phyloP scores from a whole-genome alignment of 2,888 invertebrate genomes.

The Lutraria lutraria region DNA sequence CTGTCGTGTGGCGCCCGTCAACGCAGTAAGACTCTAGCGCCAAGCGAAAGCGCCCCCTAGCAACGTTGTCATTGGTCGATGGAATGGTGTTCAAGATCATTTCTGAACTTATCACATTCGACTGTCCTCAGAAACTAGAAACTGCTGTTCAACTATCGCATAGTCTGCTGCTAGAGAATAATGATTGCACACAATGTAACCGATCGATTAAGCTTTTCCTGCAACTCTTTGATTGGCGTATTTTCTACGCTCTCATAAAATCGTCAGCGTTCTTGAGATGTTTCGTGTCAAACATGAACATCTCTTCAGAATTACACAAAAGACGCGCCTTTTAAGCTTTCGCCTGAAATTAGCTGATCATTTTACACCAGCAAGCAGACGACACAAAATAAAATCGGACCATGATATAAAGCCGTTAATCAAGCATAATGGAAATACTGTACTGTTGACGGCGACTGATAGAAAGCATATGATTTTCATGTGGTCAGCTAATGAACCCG shows the following conservation, averaged over 20 bases:
- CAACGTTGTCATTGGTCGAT: conserved; percentile 67
- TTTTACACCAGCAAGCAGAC: conserved; percentile 50
- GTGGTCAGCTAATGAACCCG: conserved; percentile 63
- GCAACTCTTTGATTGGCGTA: conserved; percentile 40
- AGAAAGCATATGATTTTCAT: conserved; percentile 68
- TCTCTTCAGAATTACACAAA: conserved; percentile 20
- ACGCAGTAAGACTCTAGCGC: conserved; percentile 43
- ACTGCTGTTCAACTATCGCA: not conserved
- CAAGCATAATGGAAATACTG: conserved; percentile 47
- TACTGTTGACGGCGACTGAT: conserved; percentile 42
- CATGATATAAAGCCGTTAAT: conserved; percentile 45
- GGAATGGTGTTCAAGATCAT: not conserved
- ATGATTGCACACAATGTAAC: conserved; percentile 35
- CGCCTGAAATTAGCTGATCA: conserved; percentile 50
- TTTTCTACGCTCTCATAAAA: conserved; percentile 37
- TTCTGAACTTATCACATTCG: not conserved
- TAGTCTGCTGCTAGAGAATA: conserved; percentile 17
- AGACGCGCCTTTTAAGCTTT: conserved; percentile 35
- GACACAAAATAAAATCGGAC: conserved; percentile 24
- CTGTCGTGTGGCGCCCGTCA: conserved; percentile 72
- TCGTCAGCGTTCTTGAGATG: conserved; percentile 43
- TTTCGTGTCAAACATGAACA: conserved; percentile 36
- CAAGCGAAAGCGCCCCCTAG: conserved; percentile 56
- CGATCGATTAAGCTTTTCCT: conserved; percentile 41
- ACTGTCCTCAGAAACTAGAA: conserved; percentile 10